These are phyloP conservation scores for Petrosia ficiformis DNA, from an alignment of 37 sponge, comb jelly and placozoan genomes.

Conservation along the genomic window DNA sequence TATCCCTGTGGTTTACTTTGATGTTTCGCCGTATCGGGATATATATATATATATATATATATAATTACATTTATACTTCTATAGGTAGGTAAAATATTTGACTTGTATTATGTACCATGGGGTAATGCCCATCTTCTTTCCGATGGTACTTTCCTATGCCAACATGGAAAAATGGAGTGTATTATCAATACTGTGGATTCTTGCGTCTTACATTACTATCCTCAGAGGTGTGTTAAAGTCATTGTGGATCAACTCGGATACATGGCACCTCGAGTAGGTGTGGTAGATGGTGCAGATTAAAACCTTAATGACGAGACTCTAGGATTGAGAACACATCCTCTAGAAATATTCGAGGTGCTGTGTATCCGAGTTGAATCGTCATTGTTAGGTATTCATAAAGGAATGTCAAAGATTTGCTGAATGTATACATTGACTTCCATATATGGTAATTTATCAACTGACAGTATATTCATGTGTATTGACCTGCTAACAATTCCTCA, in stretches of 20 bases:
- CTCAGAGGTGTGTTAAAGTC: constrained; percentile 36
- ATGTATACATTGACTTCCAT: background rate
- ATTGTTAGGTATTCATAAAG: background rate
- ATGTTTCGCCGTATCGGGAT: no score
- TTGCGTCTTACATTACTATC: constrained; percentile 72
- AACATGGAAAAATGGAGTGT: constrained; percentile 88
- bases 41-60: no score
- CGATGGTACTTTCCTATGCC: constrained; percentile 68
- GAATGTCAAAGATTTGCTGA: background rate
- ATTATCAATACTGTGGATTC: constrained; percentile 74
- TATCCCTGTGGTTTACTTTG: no score
- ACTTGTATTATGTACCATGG: constrained; percentile 78
- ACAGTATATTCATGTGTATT: no score
- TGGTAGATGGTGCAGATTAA: no score
- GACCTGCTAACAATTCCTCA: no score
- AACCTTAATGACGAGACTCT: no score
- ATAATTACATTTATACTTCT: background rate
- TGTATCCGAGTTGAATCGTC: background rate
- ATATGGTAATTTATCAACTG: background rate
- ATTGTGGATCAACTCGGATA: constrained; percentile 9
- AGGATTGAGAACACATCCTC: no score
- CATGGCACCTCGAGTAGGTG: no score
- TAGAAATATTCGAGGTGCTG: background rate
- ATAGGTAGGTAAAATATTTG: constrained; percentile 63
- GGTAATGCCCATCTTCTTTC: constrained; percentile 70